Percentiles rank a stretch among this genome's conserved stretches.
These are phyloP conservation scores for Speoplatyrhinus poulsoni DNA, from an alignment of 2,113 vertebrate genomes.

Conservation along the genomic window DNA sequence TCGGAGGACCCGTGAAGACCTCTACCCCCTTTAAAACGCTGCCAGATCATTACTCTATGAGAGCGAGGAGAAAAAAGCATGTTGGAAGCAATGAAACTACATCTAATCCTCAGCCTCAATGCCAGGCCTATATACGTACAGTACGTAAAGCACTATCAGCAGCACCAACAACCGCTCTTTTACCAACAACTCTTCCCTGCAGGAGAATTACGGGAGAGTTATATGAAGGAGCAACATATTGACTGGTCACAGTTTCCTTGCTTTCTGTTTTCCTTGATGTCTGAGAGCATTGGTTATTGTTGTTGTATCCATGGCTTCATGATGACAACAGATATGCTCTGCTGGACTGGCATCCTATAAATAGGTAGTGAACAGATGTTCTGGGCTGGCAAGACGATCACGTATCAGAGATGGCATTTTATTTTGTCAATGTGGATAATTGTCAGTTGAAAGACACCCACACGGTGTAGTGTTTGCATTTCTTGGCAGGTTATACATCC, in stretches of 20 bases:
- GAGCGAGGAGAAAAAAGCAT: constrained; percentile 51
- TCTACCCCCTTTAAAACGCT: constrained; percentile 41
- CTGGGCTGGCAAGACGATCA: background rate
- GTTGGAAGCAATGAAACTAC: constrained; percentile 49
- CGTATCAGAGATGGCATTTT: background rate
- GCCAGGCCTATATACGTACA: constrained; percentile 24
- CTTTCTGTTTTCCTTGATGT: constrained; percentile 38
- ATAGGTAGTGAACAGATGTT: constrained; percentile 43
- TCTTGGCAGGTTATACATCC: constrained; percentile 16
- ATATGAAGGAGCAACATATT: constrained; percentile 17
- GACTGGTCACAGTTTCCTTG: constrained; percentile 33
- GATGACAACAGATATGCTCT: constrained; percentile 15
- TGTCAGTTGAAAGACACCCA: constrained; percentile 23
- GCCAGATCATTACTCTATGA: constrained; percentile 34
- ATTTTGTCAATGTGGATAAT: constrained; percentile 38
- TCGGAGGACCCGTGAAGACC: constrained; percentile 17
- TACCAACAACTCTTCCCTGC: constrained; percentile 26
- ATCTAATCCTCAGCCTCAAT: constrained; percentile 60
- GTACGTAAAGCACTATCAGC: constrained; percentile 39
- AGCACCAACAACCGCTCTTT: constrained; percentile 19
- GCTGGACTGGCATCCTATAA: constrained; percentile 8
- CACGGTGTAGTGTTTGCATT: constrained; percentile 19
- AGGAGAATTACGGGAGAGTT: constrained; percentile 30
- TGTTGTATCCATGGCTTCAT: constrained; percentile 30
- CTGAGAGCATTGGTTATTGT: constrained; percentile 50